These are phyloP conservation scores for Phallusia fumigata DNA, from an alignment of 23 tunicate genomes.

Conservation along the genomic window DNA sequence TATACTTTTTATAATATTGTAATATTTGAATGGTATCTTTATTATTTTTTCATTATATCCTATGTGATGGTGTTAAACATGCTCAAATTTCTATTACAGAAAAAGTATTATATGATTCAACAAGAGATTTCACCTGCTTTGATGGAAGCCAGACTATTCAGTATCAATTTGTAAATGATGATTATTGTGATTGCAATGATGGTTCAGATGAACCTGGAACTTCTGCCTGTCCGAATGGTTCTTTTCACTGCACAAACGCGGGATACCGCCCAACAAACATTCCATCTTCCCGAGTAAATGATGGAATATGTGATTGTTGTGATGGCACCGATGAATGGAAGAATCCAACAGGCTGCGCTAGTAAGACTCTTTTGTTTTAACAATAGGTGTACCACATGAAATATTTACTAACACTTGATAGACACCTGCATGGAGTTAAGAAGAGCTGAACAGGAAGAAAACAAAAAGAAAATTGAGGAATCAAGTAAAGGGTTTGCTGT, in stretches of 20 bases:
- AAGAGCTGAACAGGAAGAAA: slow-evolving; percentile 43
- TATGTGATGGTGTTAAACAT: too few relatives aligned
- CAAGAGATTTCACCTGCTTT: slow-evolving; percentile 83
- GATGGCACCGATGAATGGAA: slow-evolving; percentile 99
- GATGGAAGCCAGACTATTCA: slow-evolving; percentile 88
- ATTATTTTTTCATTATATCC: too few relatives aligned
- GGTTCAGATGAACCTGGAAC: slow-evolving; percentile 99
- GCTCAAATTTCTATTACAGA: slow-evolving; percentile 33
- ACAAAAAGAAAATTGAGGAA: slow-evolving; percentile 36
- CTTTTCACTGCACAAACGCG: slow-evolving; percentile 87
- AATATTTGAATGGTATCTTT: too few relatives aligned
- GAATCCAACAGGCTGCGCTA: slow-evolving; percentile 47
- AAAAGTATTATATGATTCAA: slow-evolving; percentile 63
- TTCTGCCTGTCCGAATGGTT: slow-evolving; percentile 96
- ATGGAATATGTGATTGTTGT: slow-evolving; percentile 99
- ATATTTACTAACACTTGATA: neutral
- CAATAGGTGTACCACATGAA: neutral
- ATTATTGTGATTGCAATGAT: slow-evolving; percentile 97
- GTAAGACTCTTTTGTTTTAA: slow-evolving; percentile 8
- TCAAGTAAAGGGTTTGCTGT: slow-evolving; percentile 45
- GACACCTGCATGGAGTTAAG: slow-evolving; percentile 76
- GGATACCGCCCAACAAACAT: slow-evolving; percentile 73
- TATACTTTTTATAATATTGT: neutral
- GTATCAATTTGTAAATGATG: slow-evolving; percentile 86
- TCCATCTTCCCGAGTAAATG: slow-evolving; percentile 98